Evolutionary conservation across 2,113 vertebrate genomes (phyloP), one percentile per base, ranked within the genome.

Genomic region (Mungos mungo): DNA sequence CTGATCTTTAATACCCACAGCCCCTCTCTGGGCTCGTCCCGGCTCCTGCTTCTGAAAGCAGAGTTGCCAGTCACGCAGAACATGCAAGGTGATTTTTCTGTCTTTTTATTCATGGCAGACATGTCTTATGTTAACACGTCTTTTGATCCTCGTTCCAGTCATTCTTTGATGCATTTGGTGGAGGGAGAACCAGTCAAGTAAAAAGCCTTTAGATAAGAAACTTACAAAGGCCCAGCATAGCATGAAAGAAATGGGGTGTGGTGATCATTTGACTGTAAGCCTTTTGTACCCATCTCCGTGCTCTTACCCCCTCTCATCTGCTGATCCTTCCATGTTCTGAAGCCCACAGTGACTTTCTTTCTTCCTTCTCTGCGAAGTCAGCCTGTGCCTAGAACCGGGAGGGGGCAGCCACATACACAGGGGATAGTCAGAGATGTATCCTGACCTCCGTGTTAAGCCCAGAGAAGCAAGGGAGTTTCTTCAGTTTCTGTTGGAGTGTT

Each of bases 161-260:
- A 95, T 82, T 80, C 68, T 60, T 47, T 87, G 57, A 89, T 89
- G n/a, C 74, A 52, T 66, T 35, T 35, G 38, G 50, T 47, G 0
- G 35, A 66, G 45, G 18, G 8, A 79, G 23, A 85, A 84, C 9
- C 1, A 65, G 23, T 63, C 63, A 87, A 79, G 77, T 87, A 68
- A 92, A 76, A 90, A 93, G 21, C 18, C 83, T 95, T 77, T 45
- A 69, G 57, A 47, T 47, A 29, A 94, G 57, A 71, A 90, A 57
- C 15, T 41, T 68, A 16, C 12, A 84, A 68, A 76, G 38, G 18
- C 27, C 57, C 47, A 23, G 1, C 1, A 5, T 15, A 19, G 23
- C 69, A 31, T 31, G 31, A 76, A 41, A 79, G 41, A 66, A 45
- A 68, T n/a, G 65, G 25, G 23, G 5, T 16, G 7, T 65, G 13